A percentile compares a stretch with the other conserved stretches of the same genome.
Conservation (phyloP, 2,113 vertebrate genomes). For the Sphaerodactylus townsendi region DNA sequence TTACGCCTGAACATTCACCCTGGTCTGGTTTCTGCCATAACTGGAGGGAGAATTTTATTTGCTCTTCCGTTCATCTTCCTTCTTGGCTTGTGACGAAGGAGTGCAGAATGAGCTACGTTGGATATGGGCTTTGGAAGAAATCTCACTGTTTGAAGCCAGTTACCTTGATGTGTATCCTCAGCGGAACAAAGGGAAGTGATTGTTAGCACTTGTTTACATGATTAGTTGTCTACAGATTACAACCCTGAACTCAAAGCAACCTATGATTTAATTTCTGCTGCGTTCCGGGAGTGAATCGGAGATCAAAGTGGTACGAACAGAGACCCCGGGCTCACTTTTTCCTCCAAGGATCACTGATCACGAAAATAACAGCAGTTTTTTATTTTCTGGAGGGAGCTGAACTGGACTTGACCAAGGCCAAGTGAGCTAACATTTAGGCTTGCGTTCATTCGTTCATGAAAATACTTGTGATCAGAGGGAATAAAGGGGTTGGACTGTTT, state of each 20-base stretch:
- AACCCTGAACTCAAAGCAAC: not conserved
- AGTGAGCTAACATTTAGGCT: too few relatives aligned
- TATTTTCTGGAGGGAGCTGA: too few relatives aligned
- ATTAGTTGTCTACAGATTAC: not conserved
- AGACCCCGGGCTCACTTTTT: not conserved
- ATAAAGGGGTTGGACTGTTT: too few relatives aligned
- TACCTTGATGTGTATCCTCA: not conserved
- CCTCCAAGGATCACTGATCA: not conserved
- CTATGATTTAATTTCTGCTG: not conserved
- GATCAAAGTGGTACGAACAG: not conserved
- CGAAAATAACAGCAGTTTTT: too few relatives aligned
- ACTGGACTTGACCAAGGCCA: too few relatives aligned
- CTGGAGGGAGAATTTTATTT: rapidly evolving
- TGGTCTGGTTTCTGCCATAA: not conserved
- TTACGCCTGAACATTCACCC: not conserved
- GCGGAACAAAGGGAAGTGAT: not conserved
- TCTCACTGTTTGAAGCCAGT: not conserved
- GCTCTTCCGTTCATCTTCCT: not conserved
- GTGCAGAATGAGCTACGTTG: not conserved
- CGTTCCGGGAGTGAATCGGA: not conserved
- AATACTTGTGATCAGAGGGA: too few relatives aligned
- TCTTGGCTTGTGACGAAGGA: not conserved
- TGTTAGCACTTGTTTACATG: not conserved
- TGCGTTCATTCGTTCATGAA: too few relatives aligned
- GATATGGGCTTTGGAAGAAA: not conserved